Evolutionary conservation across 2,113 vertebrate genomes (phyloP).

Genomic region (Protobothrops mucrosquamatus): DNA sequence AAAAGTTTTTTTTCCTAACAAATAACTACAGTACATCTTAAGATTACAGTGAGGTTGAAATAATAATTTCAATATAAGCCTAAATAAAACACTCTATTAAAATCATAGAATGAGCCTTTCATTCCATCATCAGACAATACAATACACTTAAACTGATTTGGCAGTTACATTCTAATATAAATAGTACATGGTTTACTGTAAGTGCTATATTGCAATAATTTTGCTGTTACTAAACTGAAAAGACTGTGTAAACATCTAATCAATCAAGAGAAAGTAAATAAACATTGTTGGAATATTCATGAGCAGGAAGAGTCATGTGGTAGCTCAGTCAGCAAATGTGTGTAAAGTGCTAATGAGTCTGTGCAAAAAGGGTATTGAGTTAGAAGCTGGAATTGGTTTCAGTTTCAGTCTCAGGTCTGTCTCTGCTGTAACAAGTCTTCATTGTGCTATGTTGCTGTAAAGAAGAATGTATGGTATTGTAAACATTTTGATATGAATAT

Average conservation of each 20-base stretch:
- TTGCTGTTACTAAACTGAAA: slow-evolving; percentile 35
- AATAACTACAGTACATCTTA: slow-evolving; percentile 57
- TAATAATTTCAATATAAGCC: slow-evolving; percentile 43
- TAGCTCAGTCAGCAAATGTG: no score
- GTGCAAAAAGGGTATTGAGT: no score
- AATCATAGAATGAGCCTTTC: slow-evolving; percentile 8
- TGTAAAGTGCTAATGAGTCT: no score
- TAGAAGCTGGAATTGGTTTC: no score
- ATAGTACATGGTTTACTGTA: background rate
- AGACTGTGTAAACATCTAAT: slow-evolving; percentile 43
- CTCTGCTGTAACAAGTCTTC: no score
- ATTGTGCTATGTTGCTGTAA: no score
- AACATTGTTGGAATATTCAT: background rate
- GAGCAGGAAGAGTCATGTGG: no score
- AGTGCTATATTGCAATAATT: slow-evolving; percentile 23
- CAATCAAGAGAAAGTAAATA: slow-evolving; percentile 52
- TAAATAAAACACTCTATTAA: slow-evolving; percentile 27
- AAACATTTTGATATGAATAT: no score
- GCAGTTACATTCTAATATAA: background rate
- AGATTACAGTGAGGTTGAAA: slow-evolving; percentile 1
- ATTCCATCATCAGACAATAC: slow-evolving; percentile 28
- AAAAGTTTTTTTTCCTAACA: slow-evolving; percentile 24
- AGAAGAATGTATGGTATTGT: no score
- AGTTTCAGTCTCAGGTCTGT: no score
- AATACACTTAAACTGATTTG: slow-evolving; percentile 8